Evolutionary conservation across 2,888 invertebrate genomes (phyloP).

Genomic region (Liposcelis brunnea): DNA sequence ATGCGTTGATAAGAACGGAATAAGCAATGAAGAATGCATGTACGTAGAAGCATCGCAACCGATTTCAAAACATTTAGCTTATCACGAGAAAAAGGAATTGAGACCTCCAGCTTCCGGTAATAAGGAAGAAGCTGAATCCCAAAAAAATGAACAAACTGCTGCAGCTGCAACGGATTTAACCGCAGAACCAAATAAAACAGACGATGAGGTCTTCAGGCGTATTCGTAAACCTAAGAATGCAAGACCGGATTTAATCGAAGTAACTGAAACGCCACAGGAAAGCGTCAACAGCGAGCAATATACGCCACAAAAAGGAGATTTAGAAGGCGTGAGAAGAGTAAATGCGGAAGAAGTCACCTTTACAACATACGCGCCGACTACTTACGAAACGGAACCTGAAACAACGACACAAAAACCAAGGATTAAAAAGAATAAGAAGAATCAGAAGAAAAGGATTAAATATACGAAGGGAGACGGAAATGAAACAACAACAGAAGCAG

Average conservation of each 20-base stretch:
- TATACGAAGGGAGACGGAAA: neutral
- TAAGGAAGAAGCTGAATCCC: neutral
- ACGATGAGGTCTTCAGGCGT: too few relatives aligned
- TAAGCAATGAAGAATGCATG: constrained; percentile 64
- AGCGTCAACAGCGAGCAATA: neutral
- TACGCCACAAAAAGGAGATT: neutral
- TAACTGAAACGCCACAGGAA: neutral
- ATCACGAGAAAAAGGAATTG: constrained; percentile 45
- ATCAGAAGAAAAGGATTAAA: neutral
- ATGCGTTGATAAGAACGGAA: constrained; percentile 48
- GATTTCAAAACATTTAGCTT: constrained; percentile 43
- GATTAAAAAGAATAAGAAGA: neutral
- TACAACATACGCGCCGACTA: too few relatives aligned
- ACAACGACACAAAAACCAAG: too few relatives aligned
- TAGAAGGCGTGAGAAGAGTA: neutral
- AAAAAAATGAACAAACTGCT: neutral
- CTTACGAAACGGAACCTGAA: too few relatives aligned
- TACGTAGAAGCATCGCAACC: constrained; percentile 52
- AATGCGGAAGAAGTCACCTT: too few relatives aligned
- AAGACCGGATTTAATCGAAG: neutral
- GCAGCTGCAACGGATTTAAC: neutral
- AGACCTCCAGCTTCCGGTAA: constrained; percentile 19
- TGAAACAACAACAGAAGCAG: neutral
- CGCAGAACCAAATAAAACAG: neutral
- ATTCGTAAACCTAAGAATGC: too few relatives aligned